phyloP scores from a whole-genome alignment of 2,797 vertebrate species.

The Sebastes itinus region DNA sequence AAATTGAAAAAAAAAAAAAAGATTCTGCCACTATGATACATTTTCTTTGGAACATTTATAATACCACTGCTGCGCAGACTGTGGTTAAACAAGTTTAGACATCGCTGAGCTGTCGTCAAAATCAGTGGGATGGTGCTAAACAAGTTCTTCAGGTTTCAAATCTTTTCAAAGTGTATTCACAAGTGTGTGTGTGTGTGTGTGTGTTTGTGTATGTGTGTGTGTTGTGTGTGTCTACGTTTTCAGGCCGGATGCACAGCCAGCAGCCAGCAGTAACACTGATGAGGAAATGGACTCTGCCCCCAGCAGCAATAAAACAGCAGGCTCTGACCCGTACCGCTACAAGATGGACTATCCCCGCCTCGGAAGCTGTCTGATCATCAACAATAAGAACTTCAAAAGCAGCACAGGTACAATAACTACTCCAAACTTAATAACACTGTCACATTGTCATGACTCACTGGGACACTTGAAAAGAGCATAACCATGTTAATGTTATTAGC shows the following conservation, averaged over 20 bases:
- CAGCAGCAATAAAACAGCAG: neutral
- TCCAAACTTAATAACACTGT: too few species aligned
- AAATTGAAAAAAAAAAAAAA: neutral
- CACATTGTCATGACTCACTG: too few species aligned
- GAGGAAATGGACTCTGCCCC: neutral
- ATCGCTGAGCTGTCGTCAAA: too few species aligned
- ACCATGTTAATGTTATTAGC: neutral
- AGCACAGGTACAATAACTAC: slow-evolving; percentile 30
- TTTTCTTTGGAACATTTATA: neutral
- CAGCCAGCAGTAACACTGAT: neutral
- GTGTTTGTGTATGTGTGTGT: neutral
- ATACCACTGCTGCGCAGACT: neutral
- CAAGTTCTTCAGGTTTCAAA: neutral
- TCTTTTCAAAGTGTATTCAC: neutral
- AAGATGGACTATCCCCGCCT: slow-evolving; percentile 62
- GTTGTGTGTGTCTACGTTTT: neutral
- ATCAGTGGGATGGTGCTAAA: too few species aligned
- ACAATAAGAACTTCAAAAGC: slow-evolving; percentile 69
- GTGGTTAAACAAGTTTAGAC: too few species aligned
- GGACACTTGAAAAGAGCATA: neutral
- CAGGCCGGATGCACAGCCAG: neutral
- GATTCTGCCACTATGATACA: neutral
- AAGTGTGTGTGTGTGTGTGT: neutral
- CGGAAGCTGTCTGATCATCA: slow-evolving; percentile 72
- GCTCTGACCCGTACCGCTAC: slow-evolving; percentile 46